Evolutionary conservation across 2,797 vertebrate genomes (phyloP), one percentile per base, ranked within the genome.

Genomic region (Petrocephalus sullivani): DNA sequence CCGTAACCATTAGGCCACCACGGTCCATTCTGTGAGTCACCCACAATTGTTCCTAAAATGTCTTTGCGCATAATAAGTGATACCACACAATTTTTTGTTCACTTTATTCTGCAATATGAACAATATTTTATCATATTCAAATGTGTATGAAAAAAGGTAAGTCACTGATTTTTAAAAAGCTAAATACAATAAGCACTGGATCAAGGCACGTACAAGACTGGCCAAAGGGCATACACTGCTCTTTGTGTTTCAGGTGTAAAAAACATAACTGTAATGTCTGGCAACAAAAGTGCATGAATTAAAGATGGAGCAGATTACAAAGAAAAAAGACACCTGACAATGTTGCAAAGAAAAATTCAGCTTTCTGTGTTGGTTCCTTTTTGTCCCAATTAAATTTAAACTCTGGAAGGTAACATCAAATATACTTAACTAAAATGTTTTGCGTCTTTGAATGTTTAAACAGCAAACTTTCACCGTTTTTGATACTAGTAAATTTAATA

Each of bases 201-300:
- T 96, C 96, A 97, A 97, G 96, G 96, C 96, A 97, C 96, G 95
- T 96, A 95, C 94, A 95, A 96, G 94, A 96, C 95, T 95, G 94
- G 94, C 96, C 96, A 96, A 96, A 96, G 96, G 95, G 95, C 94
- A 0, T 93, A 96, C 93, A 96, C 95, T 95, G 96, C 96, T 96
- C 96, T 96, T 97, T 96, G 96, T 96, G 95, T 96, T 95, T 96
- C 90, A 95, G 93, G 94, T 94, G 91, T 92, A 94, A 93, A 92
- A 93, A 85, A 87, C 92, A 91, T 89, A 89, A 89, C 93, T 89
- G 94, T 90, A 14, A 86, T 91, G 93, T 92, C 95, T 93, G 95
- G 94, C 94, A 96, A 96, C 92, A 93, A 91, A 92, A 90, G 92
- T 90, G 93, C 92, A 90, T 86, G 53, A 60, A 61, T 33, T 61